Evolutionary conservation across 2,113 vertebrate species (phyloP).

Genomic region (Ciconia stormi): DNA sequence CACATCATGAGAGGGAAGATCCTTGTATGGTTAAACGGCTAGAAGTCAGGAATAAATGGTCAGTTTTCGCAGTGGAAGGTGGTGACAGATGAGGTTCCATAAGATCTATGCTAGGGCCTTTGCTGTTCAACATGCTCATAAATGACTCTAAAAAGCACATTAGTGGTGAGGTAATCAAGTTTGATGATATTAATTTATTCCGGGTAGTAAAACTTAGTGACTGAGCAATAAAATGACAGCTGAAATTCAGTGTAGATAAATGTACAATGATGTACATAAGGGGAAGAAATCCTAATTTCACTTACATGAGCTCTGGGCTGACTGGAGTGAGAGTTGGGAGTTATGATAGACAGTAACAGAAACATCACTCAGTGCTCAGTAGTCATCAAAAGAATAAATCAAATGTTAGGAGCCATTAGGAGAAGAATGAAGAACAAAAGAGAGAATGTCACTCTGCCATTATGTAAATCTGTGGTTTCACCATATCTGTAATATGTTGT

Average conservation of each 20-base stretch:
- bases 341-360: not conserved
- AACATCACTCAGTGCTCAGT: not conserved
- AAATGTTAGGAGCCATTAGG: not conserved
- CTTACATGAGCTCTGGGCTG: not conserved
- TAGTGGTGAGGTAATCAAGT: constrained; percentile 11
- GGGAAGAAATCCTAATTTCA: not conserved
- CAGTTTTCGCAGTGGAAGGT: not conserved
- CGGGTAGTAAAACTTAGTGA: constrained; percentile 22
- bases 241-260: constrained; percentile 28
- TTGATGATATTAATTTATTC: constrained; percentile 33
- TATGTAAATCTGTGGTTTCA: not conserved
- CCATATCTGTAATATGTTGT: not conserved
- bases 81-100: not conserved
- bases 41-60: not conserved
- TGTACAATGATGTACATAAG: not conserved
- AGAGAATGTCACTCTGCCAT: not conserved
- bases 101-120: not conserved
- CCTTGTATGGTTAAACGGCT: not conserved
- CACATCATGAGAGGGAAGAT: not conserved
- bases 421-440: not conserved
- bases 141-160: not conserved
- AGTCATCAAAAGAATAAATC: constrained; percentile 1
- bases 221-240: constrained; percentile 35
- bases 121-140: not conserved
- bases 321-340: not conserved